phyloP scores from a whole-genome alignment of 2,888 invertebrate species.

The Pemphredon lugubris region DNA sequence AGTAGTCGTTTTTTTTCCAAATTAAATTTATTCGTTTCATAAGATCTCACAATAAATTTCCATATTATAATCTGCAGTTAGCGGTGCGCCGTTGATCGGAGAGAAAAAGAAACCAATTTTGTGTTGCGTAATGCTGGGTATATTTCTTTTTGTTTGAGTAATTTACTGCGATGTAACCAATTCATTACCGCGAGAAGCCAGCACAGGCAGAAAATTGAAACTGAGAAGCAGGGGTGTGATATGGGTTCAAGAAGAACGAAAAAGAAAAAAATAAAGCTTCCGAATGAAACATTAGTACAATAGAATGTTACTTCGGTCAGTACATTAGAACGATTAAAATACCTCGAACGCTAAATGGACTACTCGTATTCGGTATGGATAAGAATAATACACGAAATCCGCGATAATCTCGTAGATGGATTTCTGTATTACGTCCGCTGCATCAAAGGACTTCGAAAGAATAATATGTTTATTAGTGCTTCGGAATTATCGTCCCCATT shows the following conservation, averaged over 20 bases:
- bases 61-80: slow-evolving; percentile 73
- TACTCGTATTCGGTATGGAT: slow-evolving; percentile 41
- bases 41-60: slow-evolving; percentile 75
- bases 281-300: slow-evolving; percentile 42
- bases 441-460: slow-evolving; percentile 19
- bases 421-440: slow-evolving; percentile 12
- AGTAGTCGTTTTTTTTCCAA: slow-evolving; percentile 61
- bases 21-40: slow-evolving; percentile 77
- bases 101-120: slow-evolving; percentile 63
- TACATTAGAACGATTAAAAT: slow-evolving; percentile 52
- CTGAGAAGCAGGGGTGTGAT: slow-evolving; percentile 35
- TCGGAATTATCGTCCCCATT: slow-evolving; percentile 12
- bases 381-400: slow-evolving; percentile 44
- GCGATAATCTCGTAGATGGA: slow-evolving; percentile 25
- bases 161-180: slow-evolving; percentile 46
- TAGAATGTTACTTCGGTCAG: slow-evolving; percentile 39
- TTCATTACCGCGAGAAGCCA: slow-evolving; percentile 57
- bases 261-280: slow-evolving; percentile 36
- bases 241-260: slow-evolving; percentile 27
- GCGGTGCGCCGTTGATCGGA: slow-evolving; percentile 71
- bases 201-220: slow-evolving; percentile 48
- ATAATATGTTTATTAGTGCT: slow-evolving; percentile 16
- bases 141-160: slow-evolving; percentile 28
- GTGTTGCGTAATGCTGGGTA: slow-evolving; percentile 44
- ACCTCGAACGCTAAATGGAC: slow-evolving; percentile 48